A percentile compares a stretch with the other conserved stretches of the same genome.
Conservation (phyloP, 2,888 invertebrate species). For the Smittia sp. region DNA sequence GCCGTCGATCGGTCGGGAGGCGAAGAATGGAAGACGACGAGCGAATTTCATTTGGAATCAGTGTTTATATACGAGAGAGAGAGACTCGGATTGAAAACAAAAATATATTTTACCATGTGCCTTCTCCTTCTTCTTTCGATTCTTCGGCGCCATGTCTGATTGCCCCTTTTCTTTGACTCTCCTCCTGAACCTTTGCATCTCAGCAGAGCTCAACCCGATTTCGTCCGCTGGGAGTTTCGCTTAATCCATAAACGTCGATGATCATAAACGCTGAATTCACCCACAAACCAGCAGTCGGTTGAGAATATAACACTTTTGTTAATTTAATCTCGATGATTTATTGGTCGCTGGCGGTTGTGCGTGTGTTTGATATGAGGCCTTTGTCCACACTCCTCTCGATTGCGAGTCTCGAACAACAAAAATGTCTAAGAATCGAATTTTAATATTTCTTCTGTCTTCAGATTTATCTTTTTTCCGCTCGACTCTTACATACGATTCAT, state of each 20-base stretch:
- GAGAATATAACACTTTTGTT: too few relatives aligned
- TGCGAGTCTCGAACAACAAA: not conserved
- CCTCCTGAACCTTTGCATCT: constrained; percentile 36
- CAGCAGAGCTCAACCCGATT: constrained; percentile 18
- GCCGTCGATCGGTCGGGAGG: too few relatives aligned
- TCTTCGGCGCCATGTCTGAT: constrained; percentile 55
- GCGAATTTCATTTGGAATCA: too few relatives aligned
- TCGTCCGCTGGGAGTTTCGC: not conserved
- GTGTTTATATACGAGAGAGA: not conserved
- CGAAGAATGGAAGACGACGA: too few relatives aligned
- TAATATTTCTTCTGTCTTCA: not conserved
- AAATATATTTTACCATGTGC: constrained; percentile 54
- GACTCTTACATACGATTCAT: not conserved
- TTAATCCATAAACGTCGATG: too few relatives aligned
- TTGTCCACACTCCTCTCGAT: not conserved
- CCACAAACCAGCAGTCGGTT: too few relatives aligned
- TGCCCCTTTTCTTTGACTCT: constrained; percentile 33
- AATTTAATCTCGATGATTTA: too few relatives aligned
- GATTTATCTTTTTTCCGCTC: not conserved
- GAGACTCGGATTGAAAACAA: not conserved
- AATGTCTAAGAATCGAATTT: not conserved
- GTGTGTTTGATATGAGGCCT: too few relatives aligned
- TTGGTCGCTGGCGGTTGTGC: too few relatives aligned
- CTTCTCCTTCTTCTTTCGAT: constrained; percentile 56
- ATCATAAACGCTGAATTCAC: too few relatives aligned